Evolutionary conservation across 2,797 vertebrate species (phyloP).

Genomic region (Micrastur ruficollis): DNA sequence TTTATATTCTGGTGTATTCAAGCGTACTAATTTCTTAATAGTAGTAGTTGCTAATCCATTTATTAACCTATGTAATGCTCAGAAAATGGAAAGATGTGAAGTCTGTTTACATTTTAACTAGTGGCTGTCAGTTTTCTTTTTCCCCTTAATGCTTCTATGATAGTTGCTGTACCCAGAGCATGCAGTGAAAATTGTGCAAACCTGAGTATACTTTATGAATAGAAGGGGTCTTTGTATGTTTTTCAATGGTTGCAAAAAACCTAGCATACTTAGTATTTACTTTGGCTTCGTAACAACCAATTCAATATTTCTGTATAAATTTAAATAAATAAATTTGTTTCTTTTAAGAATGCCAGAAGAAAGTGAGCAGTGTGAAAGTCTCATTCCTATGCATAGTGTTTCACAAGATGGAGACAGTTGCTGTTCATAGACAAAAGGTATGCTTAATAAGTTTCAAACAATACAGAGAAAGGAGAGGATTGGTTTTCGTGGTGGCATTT

Average conservation of each 20-base stretch:
- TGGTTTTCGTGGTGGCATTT: neutral
- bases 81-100: neutral
- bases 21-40: neutral
- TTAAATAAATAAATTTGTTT: neutral
- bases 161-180: neutral
- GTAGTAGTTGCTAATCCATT: neutral
- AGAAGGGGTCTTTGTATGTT: neutral
- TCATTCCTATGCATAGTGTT: conserved; percentile 87
- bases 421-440: conserved; percentile 75
- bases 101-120: neutral
- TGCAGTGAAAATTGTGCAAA: neutral
- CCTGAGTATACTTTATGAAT: neutral
- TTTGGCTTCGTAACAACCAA: neutral
- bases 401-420: conserved; percentile 79
- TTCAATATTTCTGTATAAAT: neutral
- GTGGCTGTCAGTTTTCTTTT: neutral
- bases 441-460: neutral
- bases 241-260: neutral
- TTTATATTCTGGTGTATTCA: neutral
- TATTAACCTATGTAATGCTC: neutral
- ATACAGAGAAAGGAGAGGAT: neutral
- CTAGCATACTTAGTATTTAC: neutral
- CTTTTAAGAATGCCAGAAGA: conserved; percentile 84
- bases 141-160: neutral
- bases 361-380: conserved; percentile 91